Percentiles rank a stretch among this genome's conserved stretches.
Conservation (phyloP, 1,140 invertebrate species). For the Hylyphantes graminicola region DNA sequence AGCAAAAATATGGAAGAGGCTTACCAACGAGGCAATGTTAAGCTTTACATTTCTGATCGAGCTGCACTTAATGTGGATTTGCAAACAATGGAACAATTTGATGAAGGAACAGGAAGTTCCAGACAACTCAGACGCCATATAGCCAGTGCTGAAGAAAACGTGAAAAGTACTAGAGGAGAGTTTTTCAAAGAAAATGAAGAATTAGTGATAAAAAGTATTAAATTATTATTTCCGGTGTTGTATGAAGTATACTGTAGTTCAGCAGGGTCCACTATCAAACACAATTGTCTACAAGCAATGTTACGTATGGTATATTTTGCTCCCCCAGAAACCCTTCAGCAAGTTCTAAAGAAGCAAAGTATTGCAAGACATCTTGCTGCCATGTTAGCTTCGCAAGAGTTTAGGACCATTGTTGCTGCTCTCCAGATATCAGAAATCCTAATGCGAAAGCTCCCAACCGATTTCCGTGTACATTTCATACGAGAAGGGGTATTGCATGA, state of each 20-base stretch:
- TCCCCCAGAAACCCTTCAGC: conserved; percentile 69
- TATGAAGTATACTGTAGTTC: conserved; percentile 98
- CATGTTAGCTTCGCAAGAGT: conserved; percentile 95
- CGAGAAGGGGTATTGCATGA: conserved; percentile 95
- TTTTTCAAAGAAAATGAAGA: conserved; percentile 76
- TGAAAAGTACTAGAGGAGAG: conserved; percentile 70
- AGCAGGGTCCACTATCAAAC: conserved; percentile 93
- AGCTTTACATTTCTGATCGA: conserved; percentile 82
- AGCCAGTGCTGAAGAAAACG: conserved; percentile 24
- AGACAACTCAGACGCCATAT: conserved; percentile 82
- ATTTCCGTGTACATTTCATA: conserved; percentile 94
- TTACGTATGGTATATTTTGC: conserved; percentile 97
- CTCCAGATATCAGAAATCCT: conserved; percentile 96
- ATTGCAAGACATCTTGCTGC: conserved; percentile 96
- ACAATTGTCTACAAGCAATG: conserved; percentile 94
- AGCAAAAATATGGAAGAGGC: conserved; percentile 88
- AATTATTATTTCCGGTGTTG: conserved; percentile 86
- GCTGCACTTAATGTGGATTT: conserved; percentile 95
- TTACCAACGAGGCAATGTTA: conserved; percentile 91
- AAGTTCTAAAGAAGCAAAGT: conserved; percentile 90
- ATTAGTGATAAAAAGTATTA: conserved; percentile 81
- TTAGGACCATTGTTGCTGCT: conserved; percentile 94
- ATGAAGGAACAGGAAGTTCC: conserved; percentile 80
- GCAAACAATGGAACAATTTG: conserved; percentile 96
- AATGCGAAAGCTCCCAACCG: conserved; percentile 93